Evolutionary conservation across 2,888 invertebrate species (phyloP), one percentile per base, ranked within the genome.

Genomic region (Malthinus seriepunctatus): DNA sequence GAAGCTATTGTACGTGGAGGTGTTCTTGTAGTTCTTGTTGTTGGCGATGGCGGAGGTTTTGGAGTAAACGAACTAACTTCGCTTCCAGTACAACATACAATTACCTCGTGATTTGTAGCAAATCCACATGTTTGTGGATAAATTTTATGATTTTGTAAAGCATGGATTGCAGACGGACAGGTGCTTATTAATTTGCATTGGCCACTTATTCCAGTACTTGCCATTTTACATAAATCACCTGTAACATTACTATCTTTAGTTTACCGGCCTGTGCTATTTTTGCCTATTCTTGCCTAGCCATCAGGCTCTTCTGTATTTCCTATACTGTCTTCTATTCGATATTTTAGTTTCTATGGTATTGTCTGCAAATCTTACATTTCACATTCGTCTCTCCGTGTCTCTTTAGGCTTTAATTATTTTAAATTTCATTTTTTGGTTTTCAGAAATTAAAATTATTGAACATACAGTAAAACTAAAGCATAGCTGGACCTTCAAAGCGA

Each of bases 41-140:
- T 56, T 3, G 55, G 49, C 6, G 59, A 45, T 8, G 35, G 6
- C 8, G 56, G 39, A 10, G 47, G 37, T 34, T 51, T 44, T 14
- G 23, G n/a, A 35, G 39, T 35, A 7, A 12, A 15, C 4, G n/a
- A 2, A 9, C 10, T 32, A 45, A 38, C 8, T 31, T 1, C 9
- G 8, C 10, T 7, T 31, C 10, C 12, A 46, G 12, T 12, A 1
- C 58, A 45, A 57, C 74, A 74, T 62, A 73, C 72, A 5, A 74
- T 69, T 37, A 73, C 68, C 1, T 69, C 63, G 31, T 63, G 50
- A 5, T 64, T 67, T 3, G 67, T 69, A 10, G 59, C 15, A 56
- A 70, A 73, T 8, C 72, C 70, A 56, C 74, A 74, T n/a, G 62
- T 67, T 56, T 64, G 61, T 1, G 73, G 72, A 48, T 56, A 63